Evolutionary conservation across 1,140 invertebrate species (phyloP).

Genomic region (Zaprionus taronus): DNA sequence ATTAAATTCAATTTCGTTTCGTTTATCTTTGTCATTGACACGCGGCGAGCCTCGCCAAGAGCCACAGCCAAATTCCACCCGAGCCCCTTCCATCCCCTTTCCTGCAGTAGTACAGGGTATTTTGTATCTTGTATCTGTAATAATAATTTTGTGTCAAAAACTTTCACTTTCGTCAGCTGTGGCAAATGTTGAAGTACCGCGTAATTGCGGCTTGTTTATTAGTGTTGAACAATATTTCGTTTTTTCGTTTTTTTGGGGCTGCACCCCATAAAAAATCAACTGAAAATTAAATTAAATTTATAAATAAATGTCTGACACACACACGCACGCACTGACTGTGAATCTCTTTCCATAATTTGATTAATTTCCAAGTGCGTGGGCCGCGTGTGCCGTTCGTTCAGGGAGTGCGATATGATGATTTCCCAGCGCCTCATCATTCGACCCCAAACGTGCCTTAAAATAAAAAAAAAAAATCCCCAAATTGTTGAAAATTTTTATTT

Average conservation of each 20-base stretch:
- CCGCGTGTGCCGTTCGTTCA: background rate
- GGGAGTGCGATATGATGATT: background rate
- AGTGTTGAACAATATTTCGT: slow-evolving; percentile 5
- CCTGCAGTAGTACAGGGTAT: background rate
- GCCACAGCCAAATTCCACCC: slow-evolving; percentile 20
- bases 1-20: slow-evolving; percentile 42
- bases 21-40: slow-evolving; percentile 50
- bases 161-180: slow-evolving; percentile 44
- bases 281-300: slow-evolving; percentile 10
- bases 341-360: slow-evolving; percentile 12
- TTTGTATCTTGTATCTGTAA: slow-evolving; percentile 18
- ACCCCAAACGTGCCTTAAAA: slow-evolving; percentile 1
- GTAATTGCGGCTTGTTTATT: slow-evolving; percentile 30
- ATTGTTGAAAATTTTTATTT: background rate
- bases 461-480: slow-evolving; percentile 1
- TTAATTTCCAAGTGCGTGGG: slow-evolving; percentile 11
- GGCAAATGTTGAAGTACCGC: slow-evolving; percentile 23
- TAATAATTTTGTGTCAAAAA: slow-evolving; percentile 36
- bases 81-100: background rate
- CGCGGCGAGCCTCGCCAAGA: slow-evolving; percentile 7
- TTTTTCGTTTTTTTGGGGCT: background rate
- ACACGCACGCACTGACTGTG: background rate
- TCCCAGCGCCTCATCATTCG: background rate
- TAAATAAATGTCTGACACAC: slow-evolving; percentile 11
- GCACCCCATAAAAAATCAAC: background rate